These are phyloP conservation scores for Noctua comes DNA, from an alignment of 2,888 invertebrate genomes.

Conservation along the genomic window DNA sequence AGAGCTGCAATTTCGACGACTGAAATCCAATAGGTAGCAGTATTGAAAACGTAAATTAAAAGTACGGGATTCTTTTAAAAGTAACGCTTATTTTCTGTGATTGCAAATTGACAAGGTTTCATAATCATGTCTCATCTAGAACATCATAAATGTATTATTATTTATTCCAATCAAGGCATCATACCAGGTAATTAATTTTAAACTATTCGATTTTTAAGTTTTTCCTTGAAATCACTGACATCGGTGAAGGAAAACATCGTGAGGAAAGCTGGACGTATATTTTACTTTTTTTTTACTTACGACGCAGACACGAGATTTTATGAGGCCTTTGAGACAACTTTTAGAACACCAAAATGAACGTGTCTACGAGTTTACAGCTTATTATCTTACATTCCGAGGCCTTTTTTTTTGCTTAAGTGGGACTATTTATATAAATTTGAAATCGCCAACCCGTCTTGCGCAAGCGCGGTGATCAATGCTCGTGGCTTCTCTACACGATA, in stretches of 20 bases:
- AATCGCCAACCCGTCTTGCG: background rate
- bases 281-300: too few species aligned
- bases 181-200: background rate
- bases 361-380: too few species aligned
- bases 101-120: background rate
- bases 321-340: too few species aligned
- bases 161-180: background rate
- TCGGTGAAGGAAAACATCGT: background rate
- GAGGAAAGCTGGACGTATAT: background rate
- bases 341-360: too few species aligned
- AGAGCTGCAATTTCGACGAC: constrained; percentile 45
- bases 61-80: constrained; percentile 26
- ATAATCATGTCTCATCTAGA: background rate
- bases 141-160: background rate
- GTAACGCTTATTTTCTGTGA: constrained; percentile 24
- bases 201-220: background rate
- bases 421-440: background rate
- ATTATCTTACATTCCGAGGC: too few species aligned
- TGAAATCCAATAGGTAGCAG: constrained; percentile 45
- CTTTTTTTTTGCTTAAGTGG: too few species aligned
- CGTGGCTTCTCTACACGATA: background rate
- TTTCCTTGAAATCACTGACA: background rate
- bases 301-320: too few species aligned
- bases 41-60: constrained; percentile 56
- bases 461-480: background rate